phyloP scores from a whole-genome alignment of 2,888 invertebrate species.

The Andrena hattorfiana region DNA sequence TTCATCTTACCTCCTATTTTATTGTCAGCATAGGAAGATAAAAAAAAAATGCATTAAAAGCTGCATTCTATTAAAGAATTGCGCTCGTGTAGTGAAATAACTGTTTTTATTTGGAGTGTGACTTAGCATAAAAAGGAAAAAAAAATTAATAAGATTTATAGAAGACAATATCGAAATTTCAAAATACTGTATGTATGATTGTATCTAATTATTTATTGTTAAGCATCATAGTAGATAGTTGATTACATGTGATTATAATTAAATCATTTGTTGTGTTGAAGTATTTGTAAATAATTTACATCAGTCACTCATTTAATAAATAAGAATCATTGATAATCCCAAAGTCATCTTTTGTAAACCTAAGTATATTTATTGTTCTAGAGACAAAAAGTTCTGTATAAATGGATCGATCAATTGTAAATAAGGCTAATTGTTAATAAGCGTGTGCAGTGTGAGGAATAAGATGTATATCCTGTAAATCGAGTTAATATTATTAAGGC shows the following conservation, averaged over 20 bases:
- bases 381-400: conserved; percentile 55
- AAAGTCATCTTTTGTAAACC: conserved; percentile 78
- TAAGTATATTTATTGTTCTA: conserved; percentile 65
- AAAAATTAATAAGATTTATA: conserved; percentile 49
- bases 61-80: conserved; percentile 61
- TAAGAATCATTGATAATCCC: conserved; percentile 73
- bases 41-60: conserved; percentile 61
- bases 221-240: conserved; percentile 72
- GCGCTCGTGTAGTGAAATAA: conserved; percentile 46
- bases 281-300: conserved; percentile 79
- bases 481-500: conserved; percentile 48
- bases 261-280: conserved; percentile 74
- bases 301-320: conserved; percentile 76
- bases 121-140: conserved; percentile 38
- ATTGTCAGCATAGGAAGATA: conserved; percentile 70
- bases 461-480: conserved; percentile 68
- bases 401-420: conserved; percentile 52
- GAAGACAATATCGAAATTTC: conserved; percentile 69
- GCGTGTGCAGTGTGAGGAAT: conserved; percentile 41
- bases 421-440: conserved; percentile 57
- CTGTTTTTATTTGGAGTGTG: conserved; percentile 50
- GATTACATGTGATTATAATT: conserved; percentile 73
- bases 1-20: conserved; percentile 73
- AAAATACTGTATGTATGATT: conserved; percentile 71
- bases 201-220: conserved; percentile 77